Percentiles rank a stretch among this genome's conserved stretches.
phyloP scores from a whole-genome alignment of 2,888 invertebrate genomes.

The Cantharis nigra region DNA sequence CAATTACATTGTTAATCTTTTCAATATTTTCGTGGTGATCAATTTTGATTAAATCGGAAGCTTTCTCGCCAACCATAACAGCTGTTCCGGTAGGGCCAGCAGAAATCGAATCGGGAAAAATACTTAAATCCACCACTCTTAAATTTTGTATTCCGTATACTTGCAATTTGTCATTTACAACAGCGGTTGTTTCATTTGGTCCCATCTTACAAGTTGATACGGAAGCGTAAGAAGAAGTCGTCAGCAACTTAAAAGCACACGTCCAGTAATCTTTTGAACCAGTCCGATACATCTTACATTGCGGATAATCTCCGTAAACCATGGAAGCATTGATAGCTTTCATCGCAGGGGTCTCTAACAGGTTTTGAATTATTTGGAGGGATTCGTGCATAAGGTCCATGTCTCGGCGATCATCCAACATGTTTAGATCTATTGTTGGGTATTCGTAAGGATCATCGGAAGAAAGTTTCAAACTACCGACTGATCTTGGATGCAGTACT shows the following conservation, averaged over 20 bases:
- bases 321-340: conserved; percentile 61
- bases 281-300: conserved; percentile 64
- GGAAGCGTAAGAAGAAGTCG: conserved; percentile 68
- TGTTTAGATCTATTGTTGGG: conserved; percentile 66
- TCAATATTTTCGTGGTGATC: background rate
- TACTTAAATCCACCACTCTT: conserved; percentile 70
- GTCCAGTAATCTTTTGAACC: conserved; percentile 59
- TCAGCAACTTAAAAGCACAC: conserved; percentile 59
- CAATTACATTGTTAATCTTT: background rate
- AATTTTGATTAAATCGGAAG: conserved; percentile 54
- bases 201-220: conserved; percentile 54
- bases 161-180: conserved; percentile 49
- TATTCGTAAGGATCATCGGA: conserved; percentile 62
- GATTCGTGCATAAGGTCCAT: conserved; percentile 43
- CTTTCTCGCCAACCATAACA: conserved; percentile 75
- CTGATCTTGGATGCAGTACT: conserved; percentile 62
- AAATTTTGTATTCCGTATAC: conserved; percentile 64
- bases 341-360: conserved; percentile 9
- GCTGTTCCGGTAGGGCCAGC: conserved; percentile 71
- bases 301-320: conserved; percentile 62
- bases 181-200: conserved; percentile 44
- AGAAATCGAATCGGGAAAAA: conserved; percentile 68
- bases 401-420: conserved; percentile 57
- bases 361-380: background rate
- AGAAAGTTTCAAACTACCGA: conserved; percentile 58